A percentile compares a stretch with the other conserved stretches of the same genome.
These are phyloP conservation scores for Synergus umbraculus DNA, from an alignment of 2,888 invertebrate genomes.

Conservation along the genomic window DNA sequence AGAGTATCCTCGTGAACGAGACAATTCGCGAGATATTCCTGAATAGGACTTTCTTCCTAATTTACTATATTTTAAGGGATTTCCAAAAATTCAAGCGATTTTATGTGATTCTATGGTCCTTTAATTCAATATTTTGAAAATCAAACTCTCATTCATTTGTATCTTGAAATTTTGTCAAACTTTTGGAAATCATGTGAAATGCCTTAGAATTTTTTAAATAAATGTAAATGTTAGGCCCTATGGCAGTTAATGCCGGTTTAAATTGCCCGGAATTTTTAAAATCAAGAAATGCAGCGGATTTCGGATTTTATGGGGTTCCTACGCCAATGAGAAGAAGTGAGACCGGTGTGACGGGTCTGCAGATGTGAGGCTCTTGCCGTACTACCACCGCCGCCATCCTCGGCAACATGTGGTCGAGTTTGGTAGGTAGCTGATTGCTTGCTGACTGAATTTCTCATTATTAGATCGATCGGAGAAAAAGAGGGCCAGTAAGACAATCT, in stretches of 20 bases:
- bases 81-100: too few relatives aligned
- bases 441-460: conserved; percentile 58
- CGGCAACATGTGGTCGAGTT: conserved; percentile 67
- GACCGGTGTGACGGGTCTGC: conserved; percentile 76
- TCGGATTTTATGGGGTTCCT: conserved; percentile 52
- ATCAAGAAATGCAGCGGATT: background rate
- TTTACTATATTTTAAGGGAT: too few relatives aligned
- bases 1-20: background rate
- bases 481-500: conserved; percentile 35
- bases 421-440: conserved; percentile 61
- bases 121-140: too few relatives aligned
- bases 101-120: too few relatives aligned
- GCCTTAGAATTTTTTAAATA: background rate
- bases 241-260: too few relatives aligned
- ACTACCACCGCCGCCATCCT: conserved; percentile 57
- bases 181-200: too few relatives aligned
- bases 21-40: background rate
- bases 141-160: too few relatives aligned
- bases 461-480: conserved; percentile 42
- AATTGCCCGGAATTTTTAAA: too few relatives aligned
- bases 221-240: too few relatives aligned
- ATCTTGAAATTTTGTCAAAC: too few relatives aligned
- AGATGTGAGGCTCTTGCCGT: conserved; percentile 66
- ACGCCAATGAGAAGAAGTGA: conserved; percentile 70
- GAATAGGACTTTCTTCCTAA: background rate